Conservation (phyloP, 2,113 vertebrate species). For the rabbit (Oryctolagus cuniculus) region mOryCun1.1 NC_091433.1:107373001-107373500, state of each 20-base stretch:
- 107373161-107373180: conserved; percentile 10
- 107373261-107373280: background rate
- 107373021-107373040: background rate
- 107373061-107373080: background rate
- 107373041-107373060: background rate
- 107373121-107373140: background rate
- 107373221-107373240: too few species aligned
- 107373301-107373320: background rate
- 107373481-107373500: background rate
- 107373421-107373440: background rate
- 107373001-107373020: background rate
- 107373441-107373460: background rate
- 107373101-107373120: background rate
- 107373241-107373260: background rate
- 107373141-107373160: conserved; percentile 11
- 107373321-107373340: background rate
- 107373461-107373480: background rate
- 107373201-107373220: too few species aligned
- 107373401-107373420: background rate
- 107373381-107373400: background rate
- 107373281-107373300: background rate
- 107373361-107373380: background rate
- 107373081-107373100: background rate
- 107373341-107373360: background rate
- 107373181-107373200: conserved; percentile 70